Evolutionary conservation across 2,113 vertebrate species (phyloP).

Genomic region (Cinclus mexicanus): DNA sequence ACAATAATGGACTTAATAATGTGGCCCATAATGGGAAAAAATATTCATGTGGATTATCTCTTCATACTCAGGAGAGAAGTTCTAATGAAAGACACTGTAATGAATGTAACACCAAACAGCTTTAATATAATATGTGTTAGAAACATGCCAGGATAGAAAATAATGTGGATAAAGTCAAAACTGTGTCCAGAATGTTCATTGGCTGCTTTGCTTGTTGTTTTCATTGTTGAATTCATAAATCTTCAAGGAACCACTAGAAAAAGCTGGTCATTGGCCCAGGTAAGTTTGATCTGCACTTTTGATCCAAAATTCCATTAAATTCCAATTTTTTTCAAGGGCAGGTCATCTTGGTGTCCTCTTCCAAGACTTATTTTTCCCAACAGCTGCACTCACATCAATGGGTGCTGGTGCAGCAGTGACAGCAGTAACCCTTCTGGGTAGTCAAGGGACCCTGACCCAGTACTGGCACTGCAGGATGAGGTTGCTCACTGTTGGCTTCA

Average conservation of each 20-base stretch:
- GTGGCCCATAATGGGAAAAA: conserved; percentile 18
- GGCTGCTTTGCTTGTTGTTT: conserved; percentile 32
- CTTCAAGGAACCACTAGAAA: not conserved
- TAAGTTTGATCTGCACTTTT: not conserved
- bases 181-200: not conserved
- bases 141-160: not conserved
- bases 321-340: not conserved
- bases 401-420: rapidly evolving
- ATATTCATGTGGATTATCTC: conserved; percentile 40
- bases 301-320: not conserved
- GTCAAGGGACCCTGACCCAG: not conserved
- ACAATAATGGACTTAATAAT: conserved; percentile 29
- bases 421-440: not conserved
- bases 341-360: not conserved
- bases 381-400: not conserved
- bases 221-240: not conserved
- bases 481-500: not conserved
- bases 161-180: conserved; percentile 12
- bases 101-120: conserved; percentile 11
- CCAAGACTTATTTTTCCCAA: not conserved
- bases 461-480: not conserved
- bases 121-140: not conserved
- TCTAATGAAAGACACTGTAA: not conserved
- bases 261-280: not conserved
- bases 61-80: conserved; percentile 40